Evolutionary conservation across 1,140 invertebrate species (phyloP).

Genomic region (Drosophila nebulosa): DNA sequence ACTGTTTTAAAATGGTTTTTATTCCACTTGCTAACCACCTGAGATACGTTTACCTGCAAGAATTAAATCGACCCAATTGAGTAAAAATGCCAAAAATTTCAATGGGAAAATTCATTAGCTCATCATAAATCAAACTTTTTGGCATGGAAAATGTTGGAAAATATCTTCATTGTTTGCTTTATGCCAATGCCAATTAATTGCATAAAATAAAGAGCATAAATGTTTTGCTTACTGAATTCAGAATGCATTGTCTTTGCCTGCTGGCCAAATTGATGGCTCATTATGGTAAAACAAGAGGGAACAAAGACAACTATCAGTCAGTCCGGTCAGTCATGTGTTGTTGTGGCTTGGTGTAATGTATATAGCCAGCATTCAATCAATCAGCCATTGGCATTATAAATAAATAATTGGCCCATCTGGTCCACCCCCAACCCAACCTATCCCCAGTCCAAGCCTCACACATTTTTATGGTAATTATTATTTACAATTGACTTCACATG

Average conservation of each 20-base stretch:
- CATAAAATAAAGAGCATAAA: conserved; percentile 12
- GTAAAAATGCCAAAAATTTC: no score
- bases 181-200: conserved; percentile 19
- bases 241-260: background rate
- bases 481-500: background rate
- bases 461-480: background rate
- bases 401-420: background rate
- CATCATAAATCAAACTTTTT: no score
- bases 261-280: background rate
- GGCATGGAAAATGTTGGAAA: no score
- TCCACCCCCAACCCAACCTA: no score
- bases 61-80: no score
- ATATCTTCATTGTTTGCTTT: no score
- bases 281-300: background rate
- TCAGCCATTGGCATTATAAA: conserved; percentile 6
- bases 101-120: no score
- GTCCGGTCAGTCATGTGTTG: background rate
- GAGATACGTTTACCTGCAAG: no score
- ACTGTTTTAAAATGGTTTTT: no score
- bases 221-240: conserved; percentile 12
- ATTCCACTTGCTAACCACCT: no score
- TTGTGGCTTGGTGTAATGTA: conserved; percentile 12
- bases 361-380: background rate
- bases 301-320: background rate
- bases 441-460: no score